These are phyloP conservation scores for Ornithorhynchus anatinus DNA, from an alignment of 2,113 vertebrate genomes.

Conservation along the genomic window DNA sequence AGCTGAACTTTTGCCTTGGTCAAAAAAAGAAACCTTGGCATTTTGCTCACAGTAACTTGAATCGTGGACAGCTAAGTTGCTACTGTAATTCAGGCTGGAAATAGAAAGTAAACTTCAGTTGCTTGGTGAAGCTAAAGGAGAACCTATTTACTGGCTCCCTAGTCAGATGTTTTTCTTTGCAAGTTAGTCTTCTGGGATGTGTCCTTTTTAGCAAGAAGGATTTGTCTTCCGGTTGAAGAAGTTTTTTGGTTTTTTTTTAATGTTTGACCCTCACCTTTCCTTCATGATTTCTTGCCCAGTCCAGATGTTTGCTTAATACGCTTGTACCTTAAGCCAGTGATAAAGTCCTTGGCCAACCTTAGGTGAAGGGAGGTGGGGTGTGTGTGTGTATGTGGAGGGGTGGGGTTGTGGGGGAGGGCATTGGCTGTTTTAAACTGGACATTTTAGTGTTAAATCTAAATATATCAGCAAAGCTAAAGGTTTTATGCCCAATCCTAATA, in stretches of 20 bases:
- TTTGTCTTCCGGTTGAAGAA: neutral
- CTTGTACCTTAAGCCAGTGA: constrained; percentile 16
- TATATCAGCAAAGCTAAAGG: neutral
- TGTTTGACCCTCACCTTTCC: constrained; percentile 22
- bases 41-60: neutral
- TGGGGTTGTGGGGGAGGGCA: too few relatives aligned
- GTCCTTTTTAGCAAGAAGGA: neutral
- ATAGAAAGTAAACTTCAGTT: constrained; percentile 10
- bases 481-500: neutral
- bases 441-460: constrained; percentile 5
- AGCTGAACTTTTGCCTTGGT: too few relatives aligned
- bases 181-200: neutral
- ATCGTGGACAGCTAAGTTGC: constrained; percentile 2
- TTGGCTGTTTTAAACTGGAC: too few relatives aligned
- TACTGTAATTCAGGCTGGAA: neutral
- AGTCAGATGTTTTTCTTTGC: neutral
- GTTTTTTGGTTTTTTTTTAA: constrained; percentile 4
- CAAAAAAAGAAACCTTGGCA: too few relatives aligned
- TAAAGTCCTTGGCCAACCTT: constrained; percentile 24
- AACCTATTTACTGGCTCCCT: neutral
- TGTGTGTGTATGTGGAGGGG: too few relatives aligned
- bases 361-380: too few relatives aligned
- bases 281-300: neutral
- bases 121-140: constrained; percentile 14
- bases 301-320: constrained; percentile 6